Evolutionary conservation across 2,797 vertebrate genomes (phyloP).

Genomic region (Margarornis squamiger): DNA sequence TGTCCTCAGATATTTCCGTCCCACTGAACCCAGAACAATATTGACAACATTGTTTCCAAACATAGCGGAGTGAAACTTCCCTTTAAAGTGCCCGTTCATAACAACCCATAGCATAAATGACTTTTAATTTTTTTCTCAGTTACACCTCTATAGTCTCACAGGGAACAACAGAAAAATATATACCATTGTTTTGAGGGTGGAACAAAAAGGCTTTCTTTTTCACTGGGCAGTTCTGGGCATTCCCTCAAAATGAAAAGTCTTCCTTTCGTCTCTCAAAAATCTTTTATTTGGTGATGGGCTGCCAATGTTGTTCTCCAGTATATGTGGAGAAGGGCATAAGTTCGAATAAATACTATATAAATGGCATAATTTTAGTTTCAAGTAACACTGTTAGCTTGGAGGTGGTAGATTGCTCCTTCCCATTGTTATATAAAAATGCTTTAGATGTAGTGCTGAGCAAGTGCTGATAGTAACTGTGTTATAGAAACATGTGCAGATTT

Average conservation of each 20-base stretch:
- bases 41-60: not conserved
- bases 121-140: not conserved
- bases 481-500: not conserved
- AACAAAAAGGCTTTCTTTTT: not conserved
- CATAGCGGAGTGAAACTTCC: not conserved
- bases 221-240: not conserved
- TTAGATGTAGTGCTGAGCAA: not conserved
- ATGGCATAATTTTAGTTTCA: not conserved
- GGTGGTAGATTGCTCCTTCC: not conserved
- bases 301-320: not conserved
- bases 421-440: not conserved
- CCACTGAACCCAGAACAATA: not conserved
- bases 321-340: not conserved
- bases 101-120: not conserved
- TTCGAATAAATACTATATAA: not conserved
- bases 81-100: not conserved
- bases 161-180: not conserved
- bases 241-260: not conserved
- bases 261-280: not conserved
- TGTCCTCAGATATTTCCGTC: not conserved
- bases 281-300: not conserved
- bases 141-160: not conserved
- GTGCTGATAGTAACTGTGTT: not conserved
- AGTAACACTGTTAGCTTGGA: not conserved
- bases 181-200: not conserved